These are phyloP conservation scores for Dasysyrphus albostriatus DNA, from an alignment of 2,888 invertebrate species.

Conservation along the genomic window DNA sequence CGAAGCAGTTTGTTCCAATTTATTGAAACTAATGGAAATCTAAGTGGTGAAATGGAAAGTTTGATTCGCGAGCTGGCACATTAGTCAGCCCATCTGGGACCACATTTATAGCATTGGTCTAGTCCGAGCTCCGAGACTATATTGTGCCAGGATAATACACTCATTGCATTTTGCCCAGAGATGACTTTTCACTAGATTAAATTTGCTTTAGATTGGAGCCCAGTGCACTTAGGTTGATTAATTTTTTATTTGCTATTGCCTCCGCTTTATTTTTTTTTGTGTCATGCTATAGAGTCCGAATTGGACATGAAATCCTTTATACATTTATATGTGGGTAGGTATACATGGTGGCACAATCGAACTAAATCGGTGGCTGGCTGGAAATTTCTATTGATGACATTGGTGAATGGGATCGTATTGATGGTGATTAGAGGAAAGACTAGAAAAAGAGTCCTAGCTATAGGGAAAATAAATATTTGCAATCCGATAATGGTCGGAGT, in stretches of 20 bases:
- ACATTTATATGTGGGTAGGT: neutral
- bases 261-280: constrained; percentile 13
- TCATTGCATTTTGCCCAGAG: constrained; percentile 56
- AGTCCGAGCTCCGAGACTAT: neutral
- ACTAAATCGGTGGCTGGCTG: constrained; percentile 33
- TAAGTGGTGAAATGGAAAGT: constrained; percentile 50
- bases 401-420: constrained; percentile 33
- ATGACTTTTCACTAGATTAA: constrained; percentile 76
- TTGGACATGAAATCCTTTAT: constrained; percentile 48
- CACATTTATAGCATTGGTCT: constrained; percentile 22
- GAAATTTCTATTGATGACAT: constrained; percentile 39
- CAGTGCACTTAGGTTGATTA: constrained; percentile 75
- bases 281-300: constrained; percentile 27
- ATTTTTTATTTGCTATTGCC: constrained; percentile 72
- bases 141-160: constrained; percentile 15
- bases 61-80: constrained; percentile 59
- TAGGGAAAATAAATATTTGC: constrained; percentile 30
- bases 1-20: constrained; percentile 64
- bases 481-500: constrained; percentile 34
- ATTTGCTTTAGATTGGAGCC: constrained; percentile 74
- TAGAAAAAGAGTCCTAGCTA: constrained; percentile 14
- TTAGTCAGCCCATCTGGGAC: constrained; percentile 44
- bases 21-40: constrained; percentile 71
- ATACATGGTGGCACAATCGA: constrained; percentile 49
- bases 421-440: constrained; percentile 29